Evolutionary conservation across 1,140 invertebrate species (phyloP).

Genomic region (Leucophenga varia): DNA sequence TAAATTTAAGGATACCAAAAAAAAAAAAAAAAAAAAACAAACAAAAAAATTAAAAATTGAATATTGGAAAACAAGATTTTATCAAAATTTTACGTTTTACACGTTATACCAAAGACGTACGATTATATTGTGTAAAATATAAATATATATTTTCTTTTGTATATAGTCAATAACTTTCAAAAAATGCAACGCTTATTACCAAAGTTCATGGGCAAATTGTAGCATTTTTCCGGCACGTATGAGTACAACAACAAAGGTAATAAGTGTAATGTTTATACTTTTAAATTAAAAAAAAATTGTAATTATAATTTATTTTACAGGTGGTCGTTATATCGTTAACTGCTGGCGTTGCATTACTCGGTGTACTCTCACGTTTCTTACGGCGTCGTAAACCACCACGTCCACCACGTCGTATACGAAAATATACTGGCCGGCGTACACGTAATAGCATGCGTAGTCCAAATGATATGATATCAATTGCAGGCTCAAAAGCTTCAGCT

Average conservation of each 20-base stretch:
- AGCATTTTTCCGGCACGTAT: constrained; percentile 32
- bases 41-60: no score
- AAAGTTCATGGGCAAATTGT: constrained; percentile 13
- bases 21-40: no score
- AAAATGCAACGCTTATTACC: constrained; percentile 40
- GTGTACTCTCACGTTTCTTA: constrained; percentile 64
- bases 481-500: constrained; percentile 60
- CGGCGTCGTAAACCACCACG: constrained; percentile 61
- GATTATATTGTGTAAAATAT: no score
- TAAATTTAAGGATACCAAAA: no score
- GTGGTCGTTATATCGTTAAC: constrained; percentile 58
- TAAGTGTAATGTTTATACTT: neutral
- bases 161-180: no score
- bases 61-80: no score
- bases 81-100: no score
- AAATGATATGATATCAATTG: constrained; percentile 63
- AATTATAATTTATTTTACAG: no score
- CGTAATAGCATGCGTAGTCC: constrained; percentile 66
- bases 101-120: no score
- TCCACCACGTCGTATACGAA: constrained; percentile 57
- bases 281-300: no score
- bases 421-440: constrained; percentile 59
- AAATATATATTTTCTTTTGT: no score
- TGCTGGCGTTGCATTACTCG: constrained; percentile 62
- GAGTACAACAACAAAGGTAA: constrained; percentile 45